phyloP scores from a whole-genome alignment of 2,113 vertebrate genomes.

The Pagrus major region DNA sequence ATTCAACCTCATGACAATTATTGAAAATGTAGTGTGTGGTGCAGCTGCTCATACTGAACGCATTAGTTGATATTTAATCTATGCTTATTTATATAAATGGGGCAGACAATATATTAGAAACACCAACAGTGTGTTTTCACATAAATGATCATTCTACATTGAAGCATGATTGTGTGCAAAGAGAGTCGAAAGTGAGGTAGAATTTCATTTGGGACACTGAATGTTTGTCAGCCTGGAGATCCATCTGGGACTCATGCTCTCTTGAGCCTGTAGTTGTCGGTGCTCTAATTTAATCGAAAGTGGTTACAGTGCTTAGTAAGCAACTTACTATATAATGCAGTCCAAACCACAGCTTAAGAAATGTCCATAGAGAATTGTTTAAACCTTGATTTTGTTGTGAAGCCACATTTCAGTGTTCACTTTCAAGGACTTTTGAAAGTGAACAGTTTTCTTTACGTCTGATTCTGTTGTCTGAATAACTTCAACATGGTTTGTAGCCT shows the following conservation, averaged over 20 bases:
- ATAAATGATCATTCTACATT: not conserved
- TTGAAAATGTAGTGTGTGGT: not conserved
- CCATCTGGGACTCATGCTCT: not conserved
- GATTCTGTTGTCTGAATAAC: not conserved
- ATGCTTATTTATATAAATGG: not conserved
- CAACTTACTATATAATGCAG: too few relatives aligned
- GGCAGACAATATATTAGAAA: not conserved
- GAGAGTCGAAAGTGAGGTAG: not conserved
- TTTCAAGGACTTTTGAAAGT: too few relatives aligned
- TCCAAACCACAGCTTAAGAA: not conserved
- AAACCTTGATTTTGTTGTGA: not conserved
- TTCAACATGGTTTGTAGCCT: not conserved
- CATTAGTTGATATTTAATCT: not conserved
- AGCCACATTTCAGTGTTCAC: not conserved
- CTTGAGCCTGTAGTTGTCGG: not conserved
- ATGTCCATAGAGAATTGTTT: not conserved
- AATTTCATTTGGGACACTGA: not conserved
- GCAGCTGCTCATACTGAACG: not conserved
- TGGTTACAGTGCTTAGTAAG: not conserved
- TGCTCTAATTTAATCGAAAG: not conserved
- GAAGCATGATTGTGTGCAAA: not conserved
- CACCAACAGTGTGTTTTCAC: not conserved
- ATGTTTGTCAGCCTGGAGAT: not conserved
- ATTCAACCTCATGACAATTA: too few relatives aligned
- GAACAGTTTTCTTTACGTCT: not conserved